phyloP scores from a whole-genome alignment of 1,140 invertebrate genomes.

The Trichonephila inaurata region DNA sequence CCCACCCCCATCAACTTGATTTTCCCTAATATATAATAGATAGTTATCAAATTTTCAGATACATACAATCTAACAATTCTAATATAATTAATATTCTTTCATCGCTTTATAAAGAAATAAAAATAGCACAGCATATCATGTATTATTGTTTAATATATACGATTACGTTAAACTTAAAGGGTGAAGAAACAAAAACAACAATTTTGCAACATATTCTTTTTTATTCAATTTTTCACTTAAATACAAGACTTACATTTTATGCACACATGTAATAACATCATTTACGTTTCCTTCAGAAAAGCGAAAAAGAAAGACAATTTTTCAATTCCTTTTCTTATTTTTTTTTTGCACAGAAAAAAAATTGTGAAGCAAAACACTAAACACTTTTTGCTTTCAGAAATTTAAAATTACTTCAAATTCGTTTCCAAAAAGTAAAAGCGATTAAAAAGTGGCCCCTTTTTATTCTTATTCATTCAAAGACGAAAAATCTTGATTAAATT shows the following conservation, averaged over 20 bases:
- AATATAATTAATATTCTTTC: too few species aligned
- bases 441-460: background rate
- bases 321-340: background rate
- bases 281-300: conserved; percentile 11
- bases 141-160: too few species aligned
- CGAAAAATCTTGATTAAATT: too few species aligned
- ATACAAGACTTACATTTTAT: conserved; percentile 76
- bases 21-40: too few species aligned
- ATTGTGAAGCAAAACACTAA: conserved; percentile 69
- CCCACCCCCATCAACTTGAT: too few species aligned
- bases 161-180: background rate
- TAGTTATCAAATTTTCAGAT: too few species aligned
- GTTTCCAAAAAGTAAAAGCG: conserved; percentile 26
- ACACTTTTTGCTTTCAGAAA: conserved; percentile 27
- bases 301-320: conserved; percentile 19
- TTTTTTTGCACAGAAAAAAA: conserved; percentile 41
- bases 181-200: background rate
- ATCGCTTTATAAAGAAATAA: too few species aligned
- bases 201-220: conserved; percentile 72
- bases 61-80: too few species aligned
- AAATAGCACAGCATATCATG: too few species aligned
- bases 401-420: conserved; percentile 60
- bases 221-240: conserved; percentile 77
- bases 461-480: too few species aligned
- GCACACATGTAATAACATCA: conserved; percentile 72